Base-by-base conservation (phyloP, 2,888 invertebrate genomes). In the Corbicula japonica region DNA sequence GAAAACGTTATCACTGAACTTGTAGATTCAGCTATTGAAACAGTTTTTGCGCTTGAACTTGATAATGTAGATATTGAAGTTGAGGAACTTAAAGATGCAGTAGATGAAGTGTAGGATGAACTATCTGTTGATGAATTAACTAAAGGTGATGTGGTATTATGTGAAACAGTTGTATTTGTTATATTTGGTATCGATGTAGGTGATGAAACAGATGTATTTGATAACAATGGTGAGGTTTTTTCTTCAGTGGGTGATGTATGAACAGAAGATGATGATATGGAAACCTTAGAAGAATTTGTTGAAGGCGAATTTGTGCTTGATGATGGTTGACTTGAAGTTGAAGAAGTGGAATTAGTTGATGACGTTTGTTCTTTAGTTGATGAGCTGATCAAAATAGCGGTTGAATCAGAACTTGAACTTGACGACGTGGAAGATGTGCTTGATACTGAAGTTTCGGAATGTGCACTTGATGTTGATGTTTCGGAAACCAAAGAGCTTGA, bases 111-210 rank as follows among this genome's bases (percentile, higher is more conserved):
- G n/a, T n/a, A 15, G 10, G 41, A 10, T 12, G 41, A 41, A 15
- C 41, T 41, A 10, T 41, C 41, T 41, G 41, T 12, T 41, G 41
- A 41, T 41, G 41, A 12, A 12, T 10, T 41, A 41, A 15, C 15
- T 10, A 41, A 41, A 41, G 41, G 41, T 41, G 15, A 12, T 15
- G 15, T 41, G 41, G 41, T 41, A 15, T 10, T 41, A 15, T 10
- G 41, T 41, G 41, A n/a, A n/a, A n/a, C 18, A 35, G 60, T 38
- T 60, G 34, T 61, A 3, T 23, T 23, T n/a, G 61, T 61, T 62
- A 26, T 15, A 21, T 12, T 23, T 44, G 56, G 6, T 50, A 44
- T 54, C 28, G 23, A n/a, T 8, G 10, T 50, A 8, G 50, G 6
- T 50, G 50, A n/a, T 15, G 50, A 15, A n/a, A 15, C 50, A 21